Percentiles rank a stretch among this genome's conserved stretches.
Conservation (phyloP, 2,888 invertebrate species). For the Mamestra brassicae region DNA sequence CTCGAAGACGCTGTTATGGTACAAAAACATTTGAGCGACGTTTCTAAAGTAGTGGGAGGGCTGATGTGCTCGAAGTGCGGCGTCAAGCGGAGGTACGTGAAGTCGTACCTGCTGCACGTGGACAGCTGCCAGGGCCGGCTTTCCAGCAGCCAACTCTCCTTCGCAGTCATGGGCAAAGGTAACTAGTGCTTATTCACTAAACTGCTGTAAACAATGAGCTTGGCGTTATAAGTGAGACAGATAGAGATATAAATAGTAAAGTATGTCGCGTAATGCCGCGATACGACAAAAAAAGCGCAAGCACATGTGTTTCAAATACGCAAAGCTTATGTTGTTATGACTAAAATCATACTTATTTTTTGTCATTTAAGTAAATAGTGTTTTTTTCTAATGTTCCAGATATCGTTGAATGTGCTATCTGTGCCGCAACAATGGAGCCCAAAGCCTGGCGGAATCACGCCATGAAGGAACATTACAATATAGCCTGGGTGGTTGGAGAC, state of each 20-base stretch:
- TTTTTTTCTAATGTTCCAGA: conserved; percentile 26
- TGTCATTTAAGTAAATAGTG: too few relatives aligned
- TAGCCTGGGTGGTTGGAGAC: conserved; percentile 90
- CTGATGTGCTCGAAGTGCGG: conserved; percentile 66
- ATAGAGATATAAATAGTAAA: background rate
- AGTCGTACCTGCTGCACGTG: conserved; percentile 54
- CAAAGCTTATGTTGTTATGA: background rate
- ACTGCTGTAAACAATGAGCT: background rate
- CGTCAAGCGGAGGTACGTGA: conserved; percentile 65
- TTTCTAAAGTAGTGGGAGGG: conserved; percentile 54
- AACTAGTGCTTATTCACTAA: background rate
- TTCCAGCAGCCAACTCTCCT: background rate
- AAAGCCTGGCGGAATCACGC: conserved; percentile 87
- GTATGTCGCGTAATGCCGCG: background rate
- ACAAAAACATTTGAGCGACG: conserved; percentile 51
- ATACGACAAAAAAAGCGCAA: too few relatives aligned
- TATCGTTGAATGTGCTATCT: conserved; percentile 73
- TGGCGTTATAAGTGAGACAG: background rate
- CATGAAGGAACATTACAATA: conserved; percentile 88
- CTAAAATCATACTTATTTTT: background rate
- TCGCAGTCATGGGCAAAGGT: conserved; percentile 37
- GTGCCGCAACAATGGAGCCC: conserved; percentile 79
- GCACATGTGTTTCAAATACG: too few relatives aligned
- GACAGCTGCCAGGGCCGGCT: conserved; percentile 30
- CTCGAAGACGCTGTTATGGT: conserved; percentile 37